Evolutionary conservation across 2,113 vertebrate species (phyloP), one percentile per base, ranked within the genome.

Genomic region (Neoarius graeffei): DNA sequence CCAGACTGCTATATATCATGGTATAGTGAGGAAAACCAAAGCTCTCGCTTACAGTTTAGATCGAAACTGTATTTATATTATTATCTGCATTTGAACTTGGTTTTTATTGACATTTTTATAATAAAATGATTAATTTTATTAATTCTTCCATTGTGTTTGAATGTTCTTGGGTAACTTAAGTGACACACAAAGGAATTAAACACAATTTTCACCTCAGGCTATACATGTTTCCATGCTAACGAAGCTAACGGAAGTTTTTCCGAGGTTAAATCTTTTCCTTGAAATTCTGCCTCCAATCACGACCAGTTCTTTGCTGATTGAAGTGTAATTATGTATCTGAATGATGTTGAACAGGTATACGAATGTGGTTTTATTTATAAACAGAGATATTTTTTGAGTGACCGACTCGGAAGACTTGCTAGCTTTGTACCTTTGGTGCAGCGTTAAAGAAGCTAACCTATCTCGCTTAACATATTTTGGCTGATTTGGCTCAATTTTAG

Each of bases 21-120:
- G 35, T 57, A 20, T 59, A 10, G 7, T 80, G 25, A 54, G 11
- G 35, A 64, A 91, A 86, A 90, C 84, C 89, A 85, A 83, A 88
- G 87, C 48, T 82, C 42, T 84, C 87, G 84, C 50, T 86, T 67
- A 69, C 27, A 27, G 50, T 76, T 42, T 42, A 42, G 42, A 42
- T 42, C 42, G 69, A 66, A 85, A 94, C 93, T 94, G 92, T 93
- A 87, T 88, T 86, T 74, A 57, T 66, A 64, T 6, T 42, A 42
- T 42, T 42, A 42, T 42, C 7, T 87, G 48, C 89, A 91, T 92
- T 90, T 88, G 48, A 85, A 69, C 87, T 81, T 83, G 88, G 69
- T 79, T 91, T 88, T 67, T 82, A 83, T 89, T 87, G 88, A 92
- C 14, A 74, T 89, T 85, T 92, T 92, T 93, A 93, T 94, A 93